phyloP scores from a whole-genome alignment of 2,888 invertebrate species.

The Chalcis sispes region DNA sequence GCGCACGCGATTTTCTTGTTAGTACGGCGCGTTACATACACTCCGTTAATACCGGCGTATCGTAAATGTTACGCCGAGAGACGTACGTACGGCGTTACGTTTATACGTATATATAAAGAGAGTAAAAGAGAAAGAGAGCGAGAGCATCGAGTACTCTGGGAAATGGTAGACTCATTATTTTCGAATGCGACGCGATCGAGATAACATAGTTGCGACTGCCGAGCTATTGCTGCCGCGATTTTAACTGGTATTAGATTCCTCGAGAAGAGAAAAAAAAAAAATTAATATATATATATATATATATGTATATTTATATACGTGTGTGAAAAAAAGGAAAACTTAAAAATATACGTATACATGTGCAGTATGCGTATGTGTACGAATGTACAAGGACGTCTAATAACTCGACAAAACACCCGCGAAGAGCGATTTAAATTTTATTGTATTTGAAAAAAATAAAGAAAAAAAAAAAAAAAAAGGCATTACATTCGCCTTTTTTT shows the following conservation, averaged over 20 bases:
- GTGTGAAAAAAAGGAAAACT: no score
- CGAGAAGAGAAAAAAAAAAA: slow-evolving; percentile 14
- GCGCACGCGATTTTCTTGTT: slow-evolving; percentile 71
- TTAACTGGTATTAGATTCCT: slow-evolving; percentile 35
- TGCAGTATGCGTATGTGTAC: neutral
- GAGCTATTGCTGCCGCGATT: slow-evolving; percentile 16
- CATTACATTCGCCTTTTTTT: neutral
- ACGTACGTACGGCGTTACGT: neutral
- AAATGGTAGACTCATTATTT: slow-evolving; percentile 58
- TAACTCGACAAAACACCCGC: slow-evolving; percentile 34
- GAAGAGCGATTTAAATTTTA: slow-evolving; percentile 26
- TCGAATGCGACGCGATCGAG: slow-evolving; percentile 54
- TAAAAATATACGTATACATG: no score
- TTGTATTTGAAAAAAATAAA: slow-evolving; percentile 25
- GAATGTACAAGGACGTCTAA: slow-evolving; percentile 29
- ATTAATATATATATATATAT: no score
- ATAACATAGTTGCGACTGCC: slow-evolving; percentile 40
- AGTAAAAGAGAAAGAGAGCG: slow-evolving; percentile 28
- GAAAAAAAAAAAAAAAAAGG: no score
- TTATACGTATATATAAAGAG: neutral
- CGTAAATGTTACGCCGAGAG: slow-evolving; percentile 60
- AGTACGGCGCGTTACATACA: slow-evolving; percentile 68
- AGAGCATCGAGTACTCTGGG: neutral
- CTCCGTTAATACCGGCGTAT: slow-evolving; percentile 68
- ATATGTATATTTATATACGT: no score